A percentile compares a stretch with the other conserved stretches of the same genome.
Conservation (phyloP, 2,888 invertebrate species). For the Sarcophaga variegata region DNA sequence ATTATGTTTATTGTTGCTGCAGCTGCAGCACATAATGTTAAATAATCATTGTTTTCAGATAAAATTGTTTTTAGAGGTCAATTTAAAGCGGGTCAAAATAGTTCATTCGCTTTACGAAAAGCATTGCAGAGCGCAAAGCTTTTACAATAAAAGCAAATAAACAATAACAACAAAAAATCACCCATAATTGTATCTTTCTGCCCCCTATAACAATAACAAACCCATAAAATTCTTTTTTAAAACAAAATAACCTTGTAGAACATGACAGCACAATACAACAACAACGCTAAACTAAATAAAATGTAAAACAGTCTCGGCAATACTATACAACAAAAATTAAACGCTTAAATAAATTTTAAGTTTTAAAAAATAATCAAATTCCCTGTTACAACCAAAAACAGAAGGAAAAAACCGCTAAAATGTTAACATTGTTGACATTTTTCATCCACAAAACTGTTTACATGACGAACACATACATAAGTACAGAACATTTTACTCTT, state of each 20-base stretch:
- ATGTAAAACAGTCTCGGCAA: constrained; percentile 5
- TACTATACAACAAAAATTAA: not conserved
- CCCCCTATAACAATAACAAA: not conserved
- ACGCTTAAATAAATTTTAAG: not conserved
- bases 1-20: not conserved
- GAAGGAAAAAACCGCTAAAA: constrained; percentile 9
- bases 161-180: constrained; percentile 42
- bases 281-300: not conserved
- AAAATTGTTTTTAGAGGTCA: constrained; percentile 76
- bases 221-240: constrained; percentile 52
- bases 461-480: not conserved
- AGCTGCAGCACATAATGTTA: not conserved
- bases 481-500: not conserved
- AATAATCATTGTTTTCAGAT: constrained; percentile 2
- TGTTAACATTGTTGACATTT: not conserved
- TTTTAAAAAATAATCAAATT: not conserved
- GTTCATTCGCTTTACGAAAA: constrained; percentile 78
- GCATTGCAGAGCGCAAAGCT: not conserved
- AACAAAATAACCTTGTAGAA: constrained; percentile 56
- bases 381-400: not conserved
- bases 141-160: not conserved
- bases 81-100: constrained; percentile 81
- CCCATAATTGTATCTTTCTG: constrained; percentile 10
- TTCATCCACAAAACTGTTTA: not conserved
- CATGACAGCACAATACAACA: constrained; percentile 34